These are phyloP conservation scores for Arvicanthis niloticus DNA, from an alignment of 2,113 vertebrate species.

Conservation along the genomic window DNA sequence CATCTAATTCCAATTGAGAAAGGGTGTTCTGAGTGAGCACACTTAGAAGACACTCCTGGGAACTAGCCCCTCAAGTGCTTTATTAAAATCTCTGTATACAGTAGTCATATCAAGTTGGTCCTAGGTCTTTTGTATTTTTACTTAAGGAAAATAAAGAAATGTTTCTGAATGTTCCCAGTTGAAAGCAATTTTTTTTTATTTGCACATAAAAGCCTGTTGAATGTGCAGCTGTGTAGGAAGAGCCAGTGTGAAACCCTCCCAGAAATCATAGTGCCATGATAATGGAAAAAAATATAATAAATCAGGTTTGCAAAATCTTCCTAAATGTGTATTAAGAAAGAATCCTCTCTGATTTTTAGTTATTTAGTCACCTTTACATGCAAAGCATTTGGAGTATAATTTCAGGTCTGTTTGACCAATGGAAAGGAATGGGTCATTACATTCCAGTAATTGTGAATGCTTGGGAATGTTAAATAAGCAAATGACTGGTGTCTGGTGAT, in stretches of 20 bases:
- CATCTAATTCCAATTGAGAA: not conserved
- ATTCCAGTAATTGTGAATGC: not conserved
- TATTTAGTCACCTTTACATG: not conserved
- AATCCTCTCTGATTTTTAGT: not conserved
- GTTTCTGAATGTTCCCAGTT: constrained; percentile 34
- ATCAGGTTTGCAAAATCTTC: constrained; percentile 20
- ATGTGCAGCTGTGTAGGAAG: not conserved
- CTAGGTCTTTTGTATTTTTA: constrained; percentile 52
- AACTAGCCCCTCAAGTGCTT: not conserved
- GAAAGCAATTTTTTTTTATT: constrained; percentile 58
- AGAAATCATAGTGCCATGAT: not conserved
- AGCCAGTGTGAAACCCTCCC: not conserved
- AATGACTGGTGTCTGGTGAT: not conserved
- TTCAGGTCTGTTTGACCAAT: constrained; percentile 42
- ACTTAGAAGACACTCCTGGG: not conserved
- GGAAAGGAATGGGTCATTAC: constrained; percentile 14
- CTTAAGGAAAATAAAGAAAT: constrained; percentile 64
- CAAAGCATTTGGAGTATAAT: constrained; percentile 39
- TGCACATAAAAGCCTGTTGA: constrained; percentile 60
- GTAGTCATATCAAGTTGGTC: not conserved
- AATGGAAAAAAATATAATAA: constrained; percentile 44
- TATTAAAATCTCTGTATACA: not conserved
- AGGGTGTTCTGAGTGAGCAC: not conserved
- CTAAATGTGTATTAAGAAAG: not conserved
- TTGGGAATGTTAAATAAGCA: constrained; percentile 56